A percentile compares a stretch with the other conserved stretches of the same genome.
These are phyloP conservation scores for Marmota monax DNA, from an alignment of 2,113 vertebrate species.

Conservation along the genomic window DNA sequence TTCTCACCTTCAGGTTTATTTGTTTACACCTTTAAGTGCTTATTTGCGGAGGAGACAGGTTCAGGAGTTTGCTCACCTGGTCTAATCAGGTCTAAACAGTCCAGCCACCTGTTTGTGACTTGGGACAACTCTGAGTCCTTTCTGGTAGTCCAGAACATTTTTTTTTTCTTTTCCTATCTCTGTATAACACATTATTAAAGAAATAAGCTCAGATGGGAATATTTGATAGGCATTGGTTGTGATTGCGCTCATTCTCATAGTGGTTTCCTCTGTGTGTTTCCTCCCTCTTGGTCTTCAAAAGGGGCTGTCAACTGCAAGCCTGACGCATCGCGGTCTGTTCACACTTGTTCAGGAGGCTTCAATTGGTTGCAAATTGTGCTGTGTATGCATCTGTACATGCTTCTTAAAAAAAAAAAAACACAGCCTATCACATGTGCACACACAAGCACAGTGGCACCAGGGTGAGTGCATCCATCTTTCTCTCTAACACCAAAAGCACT, in stretches of 20 bases:
- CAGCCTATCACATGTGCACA: too few relatives aligned
- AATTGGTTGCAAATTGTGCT: not conserved
- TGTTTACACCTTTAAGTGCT: slow-evolving; percentile 73
- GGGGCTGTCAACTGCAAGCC: not conserved
- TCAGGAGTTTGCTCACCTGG: slow-evolving; percentile 72
- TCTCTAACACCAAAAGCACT: slow-evolving; percentile 49
- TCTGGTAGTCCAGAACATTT: not conserved
- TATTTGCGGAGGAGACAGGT: slow-evolving; percentile 75
- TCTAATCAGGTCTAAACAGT: slow-evolving; percentile 29
- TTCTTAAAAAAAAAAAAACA: not conserved
- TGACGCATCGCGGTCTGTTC: not conserved
- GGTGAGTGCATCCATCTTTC: not conserved
- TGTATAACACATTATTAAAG: not conserved
- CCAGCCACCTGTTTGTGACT: slow-evolving; percentile 71
- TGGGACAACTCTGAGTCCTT: slow-evolving; percentile 19
- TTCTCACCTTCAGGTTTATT: slow-evolving; percentile 50
- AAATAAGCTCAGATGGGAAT: not conserved
- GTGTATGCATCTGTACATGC: not conserved
- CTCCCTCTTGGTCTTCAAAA: slow-evolving; percentile 18
- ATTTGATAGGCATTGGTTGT: not conserved
- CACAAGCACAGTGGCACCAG: not conserved
- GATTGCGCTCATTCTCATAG: not conserved
- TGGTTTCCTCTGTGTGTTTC: not conserved
- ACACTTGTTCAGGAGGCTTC: not conserved
- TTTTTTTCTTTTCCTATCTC: not conserved